Base-by-base conservation (phyloP, 2,113 vertebrate genomes). In the Arizona elegans region DNA sequence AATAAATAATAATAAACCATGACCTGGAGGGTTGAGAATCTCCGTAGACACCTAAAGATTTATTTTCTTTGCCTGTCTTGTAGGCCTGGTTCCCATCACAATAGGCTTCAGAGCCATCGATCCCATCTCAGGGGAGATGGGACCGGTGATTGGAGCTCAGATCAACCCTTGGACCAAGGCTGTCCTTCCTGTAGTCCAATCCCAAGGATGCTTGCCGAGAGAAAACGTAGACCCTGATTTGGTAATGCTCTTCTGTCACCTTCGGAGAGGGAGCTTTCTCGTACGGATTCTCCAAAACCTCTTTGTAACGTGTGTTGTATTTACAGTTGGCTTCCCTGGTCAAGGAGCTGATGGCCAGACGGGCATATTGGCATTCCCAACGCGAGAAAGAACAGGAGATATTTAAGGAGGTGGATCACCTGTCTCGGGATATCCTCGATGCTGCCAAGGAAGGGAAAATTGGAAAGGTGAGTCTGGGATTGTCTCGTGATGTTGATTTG, bases 61-160 rank as follows among this genome's bases (percentile, higher is more conserved):
- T 21, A 23, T 6, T 33, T 38, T 26, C 59, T 91, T 92, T 50
- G 81, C 24, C 85, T 86, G 85, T 0, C 86, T 87, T 94, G 91
- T 96, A 99, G 99, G 98, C 52, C 97, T 99, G 53, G 97, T 98
- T 91, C 98, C 98, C 3, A 98, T 99, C 88, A 95, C 96, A 3
- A 95, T 98, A 65, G 99, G 98, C 47, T 97, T 97, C 93, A 98
- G 96, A 95, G 97, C 98, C 2, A 85, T 98, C 24, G 98, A 98
- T 93, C 98, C 98, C 10, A 95, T 98, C 55, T 99, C 98, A 15
- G 98, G 98, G 1, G 95, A 97, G 13, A 59, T 87, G 88, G 98
- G 98, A 6, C 95, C 98, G 0, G 98, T 99, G 81, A 98, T 99
- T 29, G 98, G 98, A 50, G 98, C 97, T 75, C 97, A 97, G 24